These are phyloP conservation scores for Coelinius sp. DNA, from an alignment of 2,888 invertebrate genomes.

Conservation along the genomic window DNA sequence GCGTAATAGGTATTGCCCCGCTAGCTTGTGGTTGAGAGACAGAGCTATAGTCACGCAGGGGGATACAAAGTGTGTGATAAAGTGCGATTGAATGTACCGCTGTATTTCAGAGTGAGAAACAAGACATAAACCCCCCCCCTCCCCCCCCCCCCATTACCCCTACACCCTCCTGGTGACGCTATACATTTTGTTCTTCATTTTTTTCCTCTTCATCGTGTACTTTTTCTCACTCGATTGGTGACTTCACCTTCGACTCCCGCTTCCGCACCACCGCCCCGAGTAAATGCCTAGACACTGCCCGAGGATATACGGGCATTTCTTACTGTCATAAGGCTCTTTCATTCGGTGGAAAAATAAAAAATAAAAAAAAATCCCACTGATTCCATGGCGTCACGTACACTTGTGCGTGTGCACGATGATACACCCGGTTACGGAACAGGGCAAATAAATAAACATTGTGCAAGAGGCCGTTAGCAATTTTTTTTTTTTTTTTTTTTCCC, in stretches of 20 bases:
- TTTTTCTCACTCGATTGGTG: slow-evolving; percentile 20
- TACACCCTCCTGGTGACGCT: slow-evolving; percentile 11
- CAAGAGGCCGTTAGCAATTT: background rate
- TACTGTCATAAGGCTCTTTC: background rate
- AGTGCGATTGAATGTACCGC: slow-evolving; percentile 57
- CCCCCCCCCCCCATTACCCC: slow-evolving; percentile 14
- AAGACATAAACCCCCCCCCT: no score
- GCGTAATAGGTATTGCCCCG: slow-evolving; percentile 65
- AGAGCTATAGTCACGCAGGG: slow-evolving; percentile 52
- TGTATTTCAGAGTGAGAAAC: slow-evolving; percentile 39
- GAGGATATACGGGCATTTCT: slow-evolving; percentile 22
- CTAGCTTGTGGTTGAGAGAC: slow-evolving; percentile 56
- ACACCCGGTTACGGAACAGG: slow-evolving; percentile 37
- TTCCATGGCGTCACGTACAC: slow-evolving; percentile 34
- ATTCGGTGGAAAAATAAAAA: background rate
- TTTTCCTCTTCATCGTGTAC: slow-evolving; percentile 3
- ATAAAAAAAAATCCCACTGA: background rate
- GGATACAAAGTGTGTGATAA: slow-evolving; percentile 62
- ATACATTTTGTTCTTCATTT: slow-evolving; percentile 34
- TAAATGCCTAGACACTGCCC: slow-evolving; percentile 18
- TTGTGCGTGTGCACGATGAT: slow-evolving; percentile 29
- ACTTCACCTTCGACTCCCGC: slow-evolving; percentile 41
- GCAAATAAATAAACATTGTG: slow-evolving; percentile 36
- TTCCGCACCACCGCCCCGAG: slow-evolving; percentile 35
- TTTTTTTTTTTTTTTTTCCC: background rate